A percentile compares a stretch with the other conserved stretches of the same genome.
phyloP scores from a whole-genome alignment of 2,888 invertebrate species.

The Caenorhabditis sulstoni region DNA sequence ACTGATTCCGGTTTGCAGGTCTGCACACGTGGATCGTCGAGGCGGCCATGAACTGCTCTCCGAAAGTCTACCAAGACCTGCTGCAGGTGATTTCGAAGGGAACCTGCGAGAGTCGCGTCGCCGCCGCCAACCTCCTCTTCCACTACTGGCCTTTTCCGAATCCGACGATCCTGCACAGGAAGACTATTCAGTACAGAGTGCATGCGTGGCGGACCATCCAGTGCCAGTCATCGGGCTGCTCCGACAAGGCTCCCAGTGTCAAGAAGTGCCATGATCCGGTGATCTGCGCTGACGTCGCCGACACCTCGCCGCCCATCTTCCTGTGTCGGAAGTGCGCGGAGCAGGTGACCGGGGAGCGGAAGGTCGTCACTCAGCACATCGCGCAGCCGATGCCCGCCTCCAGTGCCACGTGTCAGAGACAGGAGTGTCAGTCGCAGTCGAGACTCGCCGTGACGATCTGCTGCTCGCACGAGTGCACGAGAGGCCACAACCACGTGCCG shows the following conservation, averaged over 20 bases:
- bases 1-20: constrained; percentile 83
- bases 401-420: constrained; percentile 77
- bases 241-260: constrained; percentile 71
- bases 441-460: constrained; percentile 95
- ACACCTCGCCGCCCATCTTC: constrained; percentile 89
- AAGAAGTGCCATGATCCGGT: constrained; percentile 94
- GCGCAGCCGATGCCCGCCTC: constrained; percentile 79
- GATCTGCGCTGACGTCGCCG: constrained; percentile 85
- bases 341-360: constrained; percentile 81
- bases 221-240: constrained; percentile 73
- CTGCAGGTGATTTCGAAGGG: constrained; percentile 84
- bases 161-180: constrained; percentile 92
- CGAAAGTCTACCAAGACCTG: constrained; percentile 86
- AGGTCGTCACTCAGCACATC: constrained; percentile 68
- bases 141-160: constrained; percentile 99
- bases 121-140: constrained; percentile 95
- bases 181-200: constrained; percentile 85
- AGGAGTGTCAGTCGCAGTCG: constrained; percentile 91
- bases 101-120: constrained; percentile 92
- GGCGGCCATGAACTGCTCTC: constrained; percentile 94
- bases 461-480: constrained; percentile 96
- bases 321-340: constrained; percentile 85
- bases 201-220: constrained; percentile 66
- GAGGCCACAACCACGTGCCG: constrained; percentile 95
- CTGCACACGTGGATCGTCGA: constrained; percentile 97